These are phyloP conservation scores for Octopus sinensis DNA, from an alignment of 1,140 invertebrate genomes.

Conservation along the genomic window DNA sequence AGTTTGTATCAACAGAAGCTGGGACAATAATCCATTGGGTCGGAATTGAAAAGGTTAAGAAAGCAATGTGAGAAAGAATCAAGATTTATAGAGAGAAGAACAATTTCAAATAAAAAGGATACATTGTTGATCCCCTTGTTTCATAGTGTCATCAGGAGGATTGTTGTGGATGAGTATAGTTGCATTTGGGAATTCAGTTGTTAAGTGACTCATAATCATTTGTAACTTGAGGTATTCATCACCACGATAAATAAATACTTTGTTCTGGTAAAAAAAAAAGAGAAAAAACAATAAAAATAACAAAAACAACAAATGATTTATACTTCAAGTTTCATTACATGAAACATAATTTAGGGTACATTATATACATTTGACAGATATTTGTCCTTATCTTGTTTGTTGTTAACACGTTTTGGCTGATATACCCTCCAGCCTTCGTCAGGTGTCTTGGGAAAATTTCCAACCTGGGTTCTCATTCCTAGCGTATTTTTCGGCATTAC, in stretches of 20 bases:
- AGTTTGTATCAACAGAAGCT: background rate
- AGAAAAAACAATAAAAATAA: no score
- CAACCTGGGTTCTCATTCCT: no score
- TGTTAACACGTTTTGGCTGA: no score
- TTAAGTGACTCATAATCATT: slow-evolving; percentile 43
- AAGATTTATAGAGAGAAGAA: background rate
- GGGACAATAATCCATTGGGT: background rate
- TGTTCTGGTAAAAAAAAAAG: slow-evolving; percentile 41
- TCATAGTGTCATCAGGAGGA: slow-evolving; percentile 34
- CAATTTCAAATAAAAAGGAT: slow-evolving; percentile 25
- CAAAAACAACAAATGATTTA: no score
- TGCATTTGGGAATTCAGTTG: slow-evolving; percentile 43
- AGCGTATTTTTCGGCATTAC: no score
- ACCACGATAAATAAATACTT: slow-evolving; percentile 51
- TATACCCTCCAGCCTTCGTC: no score
- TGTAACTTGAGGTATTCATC: slow-evolving; percentile 45
- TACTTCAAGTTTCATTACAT: no score
- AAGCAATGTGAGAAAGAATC: background rate
- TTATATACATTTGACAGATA: no score
- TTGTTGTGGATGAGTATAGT: slow-evolving; percentile 38
- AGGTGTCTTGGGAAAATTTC: no score
- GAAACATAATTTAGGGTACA: no score
- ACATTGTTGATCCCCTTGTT: slow-evolving; percentile 44
- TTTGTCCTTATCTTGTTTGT: no score
- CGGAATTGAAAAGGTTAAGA: background rate